These are phyloP conservation scores for Agrypnia vestita DNA, from an alignment of 1,140 invertebrate genomes.

Conservation along the genomic window DNA sequence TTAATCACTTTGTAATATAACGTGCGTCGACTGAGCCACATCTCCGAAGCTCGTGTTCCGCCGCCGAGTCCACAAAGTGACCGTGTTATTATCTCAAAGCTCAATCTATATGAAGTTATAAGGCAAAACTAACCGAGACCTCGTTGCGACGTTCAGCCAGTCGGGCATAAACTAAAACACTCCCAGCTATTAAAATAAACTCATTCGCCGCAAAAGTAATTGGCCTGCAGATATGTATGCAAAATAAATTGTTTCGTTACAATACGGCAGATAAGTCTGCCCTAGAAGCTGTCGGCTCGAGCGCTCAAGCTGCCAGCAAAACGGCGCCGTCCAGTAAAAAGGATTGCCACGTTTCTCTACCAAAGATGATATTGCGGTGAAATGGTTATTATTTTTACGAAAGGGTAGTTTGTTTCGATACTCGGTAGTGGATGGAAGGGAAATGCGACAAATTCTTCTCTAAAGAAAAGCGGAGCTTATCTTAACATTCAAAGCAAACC, in stretches of 20 bases:
- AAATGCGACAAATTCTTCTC: too few relatives aligned
- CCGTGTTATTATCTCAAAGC: not conserved
- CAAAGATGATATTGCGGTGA: too few relatives aligned
- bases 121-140: not conserved
- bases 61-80: too few relatives aligned
- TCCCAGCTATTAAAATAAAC: slow-evolving; percentile 23
- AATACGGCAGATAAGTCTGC: slow-evolving; percentile 8
- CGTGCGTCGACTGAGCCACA: too few relatives aligned
- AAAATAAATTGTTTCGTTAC: slow-evolving; percentile 37
- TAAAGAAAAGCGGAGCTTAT: too few relatives aligned
- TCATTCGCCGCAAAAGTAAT: slow-evolving; percentile 23
- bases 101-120: not conserved
- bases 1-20: too few relatives aligned
- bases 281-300: not conserved
- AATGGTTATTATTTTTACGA: too few relatives aligned
- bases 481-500: not conserved
- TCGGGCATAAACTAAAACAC: slow-evolving; percentile 1
- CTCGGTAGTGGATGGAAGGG: too few relatives aligned
- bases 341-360: not conserved
- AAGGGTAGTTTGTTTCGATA: too few relatives aligned
- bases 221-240: slow-evolving; percentile 33
- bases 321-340: not conserved
- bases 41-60: too few relatives aligned
- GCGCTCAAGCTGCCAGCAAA: not conserved
- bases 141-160: not conserved